Conservation (phyloP, 2,888 invertebrate species). For the Oligia fasciuncula region DNA sequence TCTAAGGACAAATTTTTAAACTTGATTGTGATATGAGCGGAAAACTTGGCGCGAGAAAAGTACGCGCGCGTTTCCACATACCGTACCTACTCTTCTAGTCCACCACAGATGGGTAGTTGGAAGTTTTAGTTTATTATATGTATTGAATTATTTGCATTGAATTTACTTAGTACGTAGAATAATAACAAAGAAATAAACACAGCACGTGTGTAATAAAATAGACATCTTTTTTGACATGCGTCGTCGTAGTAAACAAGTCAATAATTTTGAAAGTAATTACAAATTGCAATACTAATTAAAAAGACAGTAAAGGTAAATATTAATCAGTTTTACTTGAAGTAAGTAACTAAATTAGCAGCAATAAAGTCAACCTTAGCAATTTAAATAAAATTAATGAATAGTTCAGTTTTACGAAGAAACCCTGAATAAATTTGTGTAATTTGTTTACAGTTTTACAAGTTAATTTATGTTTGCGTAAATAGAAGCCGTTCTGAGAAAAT, state of each 20-base stretch:
- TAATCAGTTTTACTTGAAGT: not conserved
- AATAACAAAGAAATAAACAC: not conserved
- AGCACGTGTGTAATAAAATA: constrained; percentile 1
- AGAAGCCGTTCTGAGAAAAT: constrained; percentile 33
- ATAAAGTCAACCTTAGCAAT: constrained; percentile 3
- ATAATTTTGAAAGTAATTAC: constrained; percentile 10
- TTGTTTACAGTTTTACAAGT: constrained; percentile 35
- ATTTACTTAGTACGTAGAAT: not conserved
- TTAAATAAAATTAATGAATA: not conserved
- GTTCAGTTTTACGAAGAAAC: constrained; percentile 2
- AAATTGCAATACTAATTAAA: not conserved
- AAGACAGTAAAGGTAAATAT: not conserved
- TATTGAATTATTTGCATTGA: not conserved
- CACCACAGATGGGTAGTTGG: too few relatives aligned
- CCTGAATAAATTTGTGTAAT: not conserved
- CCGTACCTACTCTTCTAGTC: too few relatives aligned
- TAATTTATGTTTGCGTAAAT: constrained; percentile 43
- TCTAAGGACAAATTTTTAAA: too few relatives aligned
- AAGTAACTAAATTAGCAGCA: not conserved
- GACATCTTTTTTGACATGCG: not conserved
- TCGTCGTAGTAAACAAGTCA: not conserved
- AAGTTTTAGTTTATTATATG: too few relatives aligned
- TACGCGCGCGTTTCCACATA: too few relatives aligned
- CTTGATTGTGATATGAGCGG: too few relatives aligned
- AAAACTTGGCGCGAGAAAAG: too few relatives aligned